Conservation (phyloP, 2,888 invertebrate genomes). For the Drosophila rellima region DNA sequence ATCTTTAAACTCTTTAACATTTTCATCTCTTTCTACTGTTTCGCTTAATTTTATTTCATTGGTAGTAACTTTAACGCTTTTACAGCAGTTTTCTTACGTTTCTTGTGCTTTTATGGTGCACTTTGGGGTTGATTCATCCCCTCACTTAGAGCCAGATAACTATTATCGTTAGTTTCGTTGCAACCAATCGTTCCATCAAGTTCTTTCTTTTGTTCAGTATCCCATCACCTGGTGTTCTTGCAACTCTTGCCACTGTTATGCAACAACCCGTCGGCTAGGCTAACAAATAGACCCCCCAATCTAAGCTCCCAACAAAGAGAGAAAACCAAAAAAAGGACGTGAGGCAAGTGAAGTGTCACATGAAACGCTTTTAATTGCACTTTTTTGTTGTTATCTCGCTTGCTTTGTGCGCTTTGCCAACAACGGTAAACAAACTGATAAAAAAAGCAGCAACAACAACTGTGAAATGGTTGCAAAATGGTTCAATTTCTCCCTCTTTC, state of each 20-base stretch:
- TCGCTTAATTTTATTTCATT: neutral
- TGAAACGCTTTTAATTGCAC: constrained; percentile 75
- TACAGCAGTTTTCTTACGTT: constrained; percentile 16
- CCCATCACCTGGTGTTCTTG: constrained; percentile 39
- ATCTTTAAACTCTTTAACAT: neutral
- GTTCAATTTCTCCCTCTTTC: constrained; percentile 20
- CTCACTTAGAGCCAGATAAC: constrained; percentile 35
- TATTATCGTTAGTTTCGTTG: constrained; percentile 50
- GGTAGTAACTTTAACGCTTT: constrained; percentile 6
- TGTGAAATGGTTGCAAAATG: constrained; percentile 51
- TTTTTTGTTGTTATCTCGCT: constrained; percentile 47
- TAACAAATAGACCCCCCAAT: constrained; percentile 30
- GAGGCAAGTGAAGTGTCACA: constrained; percentile 68
- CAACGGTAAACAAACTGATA: constrained; percentile 45
- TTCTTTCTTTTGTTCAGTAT: constrained; percentile 23
- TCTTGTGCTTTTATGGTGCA: constrained; percentile 1
- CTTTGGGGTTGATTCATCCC: neutral
- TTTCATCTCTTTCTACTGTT: neutral
- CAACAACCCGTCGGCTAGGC: constrained; percentile 25
- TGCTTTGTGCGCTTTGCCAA: constrained; percentile 35
- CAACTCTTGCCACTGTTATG: constrained; percentile 29
- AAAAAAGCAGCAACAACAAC: constrained; percentile 23
- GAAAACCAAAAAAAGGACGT: constrained; percentile 1
- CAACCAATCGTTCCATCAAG: constrained; percentile 34
- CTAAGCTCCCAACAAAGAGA: neutral